These are phyloP conservation scores for Galeopsomyia nigrocyanea DNA, from an alignment of 2,888 invertebrate species.

Conservation along the genomic window DNA sequence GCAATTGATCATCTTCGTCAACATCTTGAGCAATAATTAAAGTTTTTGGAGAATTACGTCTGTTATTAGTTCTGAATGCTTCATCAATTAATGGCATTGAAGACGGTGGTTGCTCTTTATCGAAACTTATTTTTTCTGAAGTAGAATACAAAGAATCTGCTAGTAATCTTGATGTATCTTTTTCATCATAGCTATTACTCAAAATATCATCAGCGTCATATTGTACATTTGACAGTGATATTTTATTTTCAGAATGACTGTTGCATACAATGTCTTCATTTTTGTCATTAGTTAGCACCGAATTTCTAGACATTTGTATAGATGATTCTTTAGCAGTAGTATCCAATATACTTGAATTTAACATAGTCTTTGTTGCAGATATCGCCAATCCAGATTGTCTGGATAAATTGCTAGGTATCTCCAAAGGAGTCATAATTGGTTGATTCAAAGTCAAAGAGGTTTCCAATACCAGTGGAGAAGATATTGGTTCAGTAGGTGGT, in stretches of 20 bases:
- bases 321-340: slow-evolving; percentile 56
- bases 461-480: slow-evolving; percentile 77
- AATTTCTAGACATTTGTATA: slow-evolving; percentile 59
- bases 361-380: slow-evolving; percentile 73
- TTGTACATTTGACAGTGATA: slow-evolving; percentile 55
- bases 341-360: slow-evolving; percentile 77
- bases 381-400: slow-evolving; percentile 65
- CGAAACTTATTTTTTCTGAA: slow-evolving; percentile 56
- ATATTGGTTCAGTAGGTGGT: slow-evolving; percentile 71
- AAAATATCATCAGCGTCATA: slow-evolving; percentile 59
- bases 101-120: slow-evolving; percentile 56
- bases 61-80: slow-evolving; percentile 56
- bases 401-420: slow-evolving; percentile 74
- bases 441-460: slow-evolving; percentile 82
- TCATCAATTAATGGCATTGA: slow-evolving; percentile 68
- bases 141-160: slow-evolving; percentile 60
- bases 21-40: slow-evolving; percentile 24
- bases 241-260: slow-evolving; percentile 44
- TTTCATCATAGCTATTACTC: slow-evolving; percentile 48
- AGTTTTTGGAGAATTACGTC: slow-evolving; percentile 48
- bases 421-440: slow-evolving; percentile 87
- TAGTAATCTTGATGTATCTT: slow-evolving; percentile 48
- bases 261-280: slow-evolving; percentile 53
- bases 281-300: slow-evolving; percentile 64
- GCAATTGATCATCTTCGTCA: slow-evolving; percentile 31